Evolutionary conservation across 2,888 invertebrate species (phyloP).

Genomic region (Chironomus tentans): DNA sequence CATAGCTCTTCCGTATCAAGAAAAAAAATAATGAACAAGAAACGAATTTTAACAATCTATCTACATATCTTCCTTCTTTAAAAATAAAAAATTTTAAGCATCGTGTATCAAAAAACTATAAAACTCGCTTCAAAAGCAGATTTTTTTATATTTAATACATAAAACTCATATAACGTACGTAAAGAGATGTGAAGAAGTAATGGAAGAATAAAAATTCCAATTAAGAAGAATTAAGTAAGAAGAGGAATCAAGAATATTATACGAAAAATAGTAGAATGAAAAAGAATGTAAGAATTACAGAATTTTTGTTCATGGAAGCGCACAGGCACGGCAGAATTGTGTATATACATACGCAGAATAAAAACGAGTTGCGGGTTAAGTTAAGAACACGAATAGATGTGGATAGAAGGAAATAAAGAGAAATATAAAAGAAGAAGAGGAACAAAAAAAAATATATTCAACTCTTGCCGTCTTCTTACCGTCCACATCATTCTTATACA

Average conservation of each 20-base stretch:
- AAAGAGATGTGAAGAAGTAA: neutral
- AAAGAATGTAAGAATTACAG: neutral
- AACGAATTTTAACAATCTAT: neutral
- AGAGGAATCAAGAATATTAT: neutral
- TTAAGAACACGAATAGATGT: neutral
- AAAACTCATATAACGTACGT: neutral
- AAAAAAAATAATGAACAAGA: neutral
- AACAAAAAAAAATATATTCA: conserved; percentile 1
- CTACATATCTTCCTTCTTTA: neutral
- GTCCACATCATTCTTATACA: conserved; percentile 1
- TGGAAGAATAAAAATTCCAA: conserved; percentile 5
- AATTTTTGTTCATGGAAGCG: conserved; percentile 5
- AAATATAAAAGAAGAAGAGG: neutral
- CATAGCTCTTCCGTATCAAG: neutral
- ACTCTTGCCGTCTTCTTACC: conserved; percentile 11
- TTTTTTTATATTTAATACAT: neutral
- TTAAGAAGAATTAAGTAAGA: conserved; percentile 14
- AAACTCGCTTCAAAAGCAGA: neutral
- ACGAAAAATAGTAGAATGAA: neutral
- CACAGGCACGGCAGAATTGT: neutral
- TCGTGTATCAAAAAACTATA: neutral
- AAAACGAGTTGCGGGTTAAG: neutral
- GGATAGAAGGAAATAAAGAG: neutral
- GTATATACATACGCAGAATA: neutral
- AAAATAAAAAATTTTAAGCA: neutral